Conservation (phyloP, 2,888 invertebrate species). For the Clostera curtula region DNA sequence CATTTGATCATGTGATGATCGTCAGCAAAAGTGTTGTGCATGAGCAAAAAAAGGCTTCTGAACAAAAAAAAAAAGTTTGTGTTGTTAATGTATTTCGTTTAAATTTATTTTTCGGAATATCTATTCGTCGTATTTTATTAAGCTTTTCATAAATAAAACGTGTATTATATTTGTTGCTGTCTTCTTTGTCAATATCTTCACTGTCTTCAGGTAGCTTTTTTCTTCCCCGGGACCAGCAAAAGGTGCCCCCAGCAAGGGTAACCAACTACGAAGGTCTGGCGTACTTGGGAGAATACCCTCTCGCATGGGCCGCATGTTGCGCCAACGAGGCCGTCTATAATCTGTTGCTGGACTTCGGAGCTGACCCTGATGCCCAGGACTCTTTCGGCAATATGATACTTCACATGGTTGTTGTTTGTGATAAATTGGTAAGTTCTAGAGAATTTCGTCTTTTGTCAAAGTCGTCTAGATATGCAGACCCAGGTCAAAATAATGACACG, state of each 20-base stretch:
- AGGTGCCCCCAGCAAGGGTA: constrained; percentile 81
- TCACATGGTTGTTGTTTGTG: constrained; percentile 99
- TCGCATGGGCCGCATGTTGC: constrained; percentile 98
- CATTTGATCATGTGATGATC: too few relatives aligned
- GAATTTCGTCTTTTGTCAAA: too few relatives aligned
- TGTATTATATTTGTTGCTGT: too few relatives aligned
- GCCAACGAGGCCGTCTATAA: constrained; percentile 98
- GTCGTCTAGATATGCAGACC: too few relatives aligned
- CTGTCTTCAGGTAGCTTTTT: constrained; percentile 88
- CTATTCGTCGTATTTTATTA: too few relatives aligned
- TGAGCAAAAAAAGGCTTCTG: too few relatives aligned
- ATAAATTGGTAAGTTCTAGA: constrained; percentile 84
- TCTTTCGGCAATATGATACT: constrained; percentile 98
- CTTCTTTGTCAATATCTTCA: too few relatives aligned
- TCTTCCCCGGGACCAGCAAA: constrained; percentile 94
- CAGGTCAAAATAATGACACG: neutral
- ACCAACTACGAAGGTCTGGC: constrained; percentile 98
- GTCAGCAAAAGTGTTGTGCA: too few relatives aligned
- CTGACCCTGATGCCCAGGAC: constrained; percentile 97
- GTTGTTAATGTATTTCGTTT: too few relatives aligned
- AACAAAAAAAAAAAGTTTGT: too few relatives aligned
- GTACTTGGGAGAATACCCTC: constrained; percentile 97
- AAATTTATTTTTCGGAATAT: too few relatives aligned
- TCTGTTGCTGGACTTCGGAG: constrained; percentile 91
- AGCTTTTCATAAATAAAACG: too few relatives aligned